These are phyloP conservation scores for Gila orcuttii DNA, from an alignment of 2,113 vertebrate species.

Conservation along the genomic window DNA sequence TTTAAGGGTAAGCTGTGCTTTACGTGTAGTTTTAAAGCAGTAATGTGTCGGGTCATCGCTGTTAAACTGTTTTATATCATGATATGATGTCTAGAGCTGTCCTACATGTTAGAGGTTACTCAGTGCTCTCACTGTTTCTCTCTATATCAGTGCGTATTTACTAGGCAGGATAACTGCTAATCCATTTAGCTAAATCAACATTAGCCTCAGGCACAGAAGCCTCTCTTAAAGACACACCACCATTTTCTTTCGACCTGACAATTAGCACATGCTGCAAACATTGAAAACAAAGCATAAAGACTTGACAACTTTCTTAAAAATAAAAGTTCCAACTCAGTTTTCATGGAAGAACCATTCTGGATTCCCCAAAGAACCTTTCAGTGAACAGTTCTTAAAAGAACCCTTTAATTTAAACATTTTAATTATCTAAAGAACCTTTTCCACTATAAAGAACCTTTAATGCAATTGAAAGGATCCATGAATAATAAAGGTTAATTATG, in stretches of 20 bases:
- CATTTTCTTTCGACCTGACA: no score
- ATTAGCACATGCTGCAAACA: not conserved
- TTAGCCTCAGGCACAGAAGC: conserved; percentile 58
- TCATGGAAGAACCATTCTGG: no score
- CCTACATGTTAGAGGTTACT: conserved; percentile 39
- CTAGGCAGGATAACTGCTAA: conserved; percentile 65
- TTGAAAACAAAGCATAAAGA: not conserved
- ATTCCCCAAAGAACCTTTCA: no score
- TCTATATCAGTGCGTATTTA: conserved; percentile 56
- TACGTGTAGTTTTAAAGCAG: not conserved
- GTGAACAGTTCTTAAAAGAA: no score
- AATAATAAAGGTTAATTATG: no score
- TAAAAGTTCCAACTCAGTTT: no score
- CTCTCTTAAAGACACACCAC: conserved; percentile 47
- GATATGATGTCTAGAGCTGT: not conserved
- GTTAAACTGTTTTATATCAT: not conserved
- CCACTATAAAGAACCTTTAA: no score
- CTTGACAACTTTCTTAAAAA: not conserved
- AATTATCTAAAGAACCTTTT: no score
- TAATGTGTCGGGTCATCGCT: not conserved
- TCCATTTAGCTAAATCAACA: conserved; percentile 76
- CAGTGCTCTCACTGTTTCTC: conserved; percentile 23
- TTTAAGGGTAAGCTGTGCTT: not conserved
- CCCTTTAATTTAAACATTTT: no score
- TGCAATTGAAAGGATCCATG: no score